These are phyloP conservation scores for Odontothrips loti DNA, from an alignment of 2,888 invertebrate species.

Conservation along the genomic window DNA sequence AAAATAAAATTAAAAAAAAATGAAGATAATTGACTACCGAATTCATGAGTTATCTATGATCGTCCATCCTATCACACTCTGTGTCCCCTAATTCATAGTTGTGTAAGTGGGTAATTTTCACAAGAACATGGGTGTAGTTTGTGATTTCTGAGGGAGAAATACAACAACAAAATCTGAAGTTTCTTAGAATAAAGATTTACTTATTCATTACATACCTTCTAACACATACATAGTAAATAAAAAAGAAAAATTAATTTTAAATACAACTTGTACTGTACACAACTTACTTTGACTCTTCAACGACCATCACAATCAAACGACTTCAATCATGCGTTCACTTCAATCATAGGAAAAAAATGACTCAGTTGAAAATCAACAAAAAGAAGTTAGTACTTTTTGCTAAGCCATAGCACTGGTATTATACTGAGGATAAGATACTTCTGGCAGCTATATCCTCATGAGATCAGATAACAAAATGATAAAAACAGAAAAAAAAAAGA, in stretches of 20 bases:
- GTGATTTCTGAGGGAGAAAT: no score
- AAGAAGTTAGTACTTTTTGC: slow-evolving; percentile 17
- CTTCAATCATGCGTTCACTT: not conserved
- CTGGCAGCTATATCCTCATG: slow-evolving; percentile 3
- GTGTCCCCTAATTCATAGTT: no score
- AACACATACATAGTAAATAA: slow-evolving; percentile 23
- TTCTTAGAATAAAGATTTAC: slow-evolving; percentile 21
- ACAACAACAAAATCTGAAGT: not conserved
- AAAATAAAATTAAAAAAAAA: not conserved
- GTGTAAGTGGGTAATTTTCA: no score
- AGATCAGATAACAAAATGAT: slow-evolving; percentile 25
- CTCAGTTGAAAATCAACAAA: slow-evolving; percentile 13
- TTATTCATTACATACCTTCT: slow-evolving; percentile 4
- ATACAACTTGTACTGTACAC: slow-evolving; percentile 21
- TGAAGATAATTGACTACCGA: no score
- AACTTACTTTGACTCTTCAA: slow-evolving; percentile 6
- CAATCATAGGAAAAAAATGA: slow-evolving; percentile 18
- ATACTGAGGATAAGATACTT: not conserved
- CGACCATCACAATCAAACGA: slow-evolving; percentile 24
- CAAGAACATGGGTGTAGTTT: no score
- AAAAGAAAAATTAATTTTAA: slow-evolving; percentile 9
- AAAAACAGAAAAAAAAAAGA: not conserved
- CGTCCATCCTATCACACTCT: no score
- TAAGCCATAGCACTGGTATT: slow-evolving; percentile 24
- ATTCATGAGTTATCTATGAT: no score